Evolutionary conservation across 2,113 vertebrate species (phyloP).

Genomic region (Jacana jacana): DNA sequence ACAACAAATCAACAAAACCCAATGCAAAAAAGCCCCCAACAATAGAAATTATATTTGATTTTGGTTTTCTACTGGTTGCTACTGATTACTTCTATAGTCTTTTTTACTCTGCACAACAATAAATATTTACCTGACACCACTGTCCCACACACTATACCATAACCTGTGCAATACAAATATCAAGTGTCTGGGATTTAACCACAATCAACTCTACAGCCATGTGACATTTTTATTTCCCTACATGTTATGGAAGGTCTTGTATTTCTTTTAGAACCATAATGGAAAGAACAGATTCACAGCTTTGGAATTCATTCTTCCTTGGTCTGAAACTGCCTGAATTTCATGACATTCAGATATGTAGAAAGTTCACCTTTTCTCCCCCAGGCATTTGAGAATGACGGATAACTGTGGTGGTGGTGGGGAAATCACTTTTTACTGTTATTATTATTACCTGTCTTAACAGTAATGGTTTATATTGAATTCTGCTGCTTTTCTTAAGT

Average conservation of each 20-base stretch:
- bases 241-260: constrained; percentile 11
- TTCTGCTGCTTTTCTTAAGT: constrained; percentile 48
- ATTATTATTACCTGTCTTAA: constrained; percentile 63
- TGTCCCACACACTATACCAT: neutral
- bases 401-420: constrained; percentile 41
- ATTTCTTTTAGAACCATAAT: constrained; percentile 49
- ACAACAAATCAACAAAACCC: no score
- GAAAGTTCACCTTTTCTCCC: constrained; percentile 64
- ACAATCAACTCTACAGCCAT: neutral
- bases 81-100: neutral
- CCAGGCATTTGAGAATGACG: constrained; percentile 38
- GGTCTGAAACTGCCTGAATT: constrained; percentile 44
- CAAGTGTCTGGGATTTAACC: neutral
- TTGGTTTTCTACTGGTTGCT: neutral
- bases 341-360: constrained; percentile 49
- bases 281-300: constrained; percentile 60
- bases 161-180: neutral
- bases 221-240: constrained; percentile 32
- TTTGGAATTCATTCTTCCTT: constrained; percentile 47
- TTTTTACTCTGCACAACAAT: neutral
- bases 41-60: neutral
- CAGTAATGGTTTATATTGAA: constrained; percentile 60
- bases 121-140: neutral
- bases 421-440: constrained; percentile 57
- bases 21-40: neutral